These are phyloP conservation scores for Drosophila demipolita DNA, from an alignment of 2,888 invertebrate genomes.

Conservation along the genomic window DNA sequence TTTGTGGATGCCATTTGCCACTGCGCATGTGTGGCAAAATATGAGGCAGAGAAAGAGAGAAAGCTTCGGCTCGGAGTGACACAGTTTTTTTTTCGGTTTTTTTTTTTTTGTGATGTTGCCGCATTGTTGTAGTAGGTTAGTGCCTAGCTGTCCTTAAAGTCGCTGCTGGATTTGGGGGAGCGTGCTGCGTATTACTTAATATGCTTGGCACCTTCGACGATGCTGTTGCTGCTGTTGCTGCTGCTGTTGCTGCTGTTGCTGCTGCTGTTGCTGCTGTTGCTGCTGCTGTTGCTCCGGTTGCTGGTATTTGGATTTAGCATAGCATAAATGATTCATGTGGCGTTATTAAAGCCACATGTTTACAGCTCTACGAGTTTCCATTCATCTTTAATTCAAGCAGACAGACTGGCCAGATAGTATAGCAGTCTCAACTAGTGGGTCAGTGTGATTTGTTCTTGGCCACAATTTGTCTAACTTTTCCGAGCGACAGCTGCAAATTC, in stretches of 20 bases:
- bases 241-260: slow-evolving; percentile 1
- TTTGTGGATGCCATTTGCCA: slow-evolving; percentile 61
- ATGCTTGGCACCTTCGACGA: slow-evolving; percentile 69
- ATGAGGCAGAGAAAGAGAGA: neutral
- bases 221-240: slow-evolving; percentile 1
- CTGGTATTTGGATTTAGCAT: slow-evolving; percentile 59
- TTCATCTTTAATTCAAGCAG: slow-evolving; percentile 66
- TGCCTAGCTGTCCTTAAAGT: slow-evolving; percentile 65
- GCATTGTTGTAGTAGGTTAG: slow-evolving; percentile 80
- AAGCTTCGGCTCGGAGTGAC: slow-evolving; percentile 16
- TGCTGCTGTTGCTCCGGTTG: neutral
- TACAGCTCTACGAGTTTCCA: slow-evolving; percentile 39
- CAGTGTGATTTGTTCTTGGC: slow-evolving; percentile 65
- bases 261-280: too few relatives aligned
- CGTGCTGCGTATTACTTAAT: slow-evolving; percentile 64
- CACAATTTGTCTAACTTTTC: slow-evolving; percentile 67
- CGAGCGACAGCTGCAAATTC: slow-evolving; percentile 77
- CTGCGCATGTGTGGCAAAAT: slow-evolving; percentile 39
- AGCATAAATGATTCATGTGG: slow-evolving; percentile 75
- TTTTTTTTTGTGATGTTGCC: slow-evolving; percentile 28
- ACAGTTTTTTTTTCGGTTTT: slow-evolving; percentile 20
- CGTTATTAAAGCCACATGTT: slow-evolving; percentile 72
- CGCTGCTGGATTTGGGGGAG: slow-evolving; percentile 23
- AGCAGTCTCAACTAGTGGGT: slow-evolving; percentile 56
- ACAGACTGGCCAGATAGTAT: neutral